Evolutionary conservation across 2,113 vertebrate genomes (phyloP).

Genomic region (Archocentrus centrarchus): DNA sequence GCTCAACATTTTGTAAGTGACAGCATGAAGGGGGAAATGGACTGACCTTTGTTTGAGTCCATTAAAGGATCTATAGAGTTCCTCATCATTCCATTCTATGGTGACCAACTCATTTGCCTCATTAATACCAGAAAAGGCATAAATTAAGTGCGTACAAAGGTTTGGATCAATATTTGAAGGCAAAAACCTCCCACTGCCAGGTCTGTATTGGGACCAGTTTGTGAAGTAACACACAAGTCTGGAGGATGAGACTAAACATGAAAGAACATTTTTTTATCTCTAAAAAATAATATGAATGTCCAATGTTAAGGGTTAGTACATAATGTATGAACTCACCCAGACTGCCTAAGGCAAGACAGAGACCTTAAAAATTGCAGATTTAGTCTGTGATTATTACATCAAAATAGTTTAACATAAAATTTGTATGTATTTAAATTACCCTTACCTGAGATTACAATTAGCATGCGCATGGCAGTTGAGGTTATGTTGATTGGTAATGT

Average conservation of each 20-base stretch:
- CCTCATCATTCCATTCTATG: conserved; percentile 84
- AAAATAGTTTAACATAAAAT: background rate
- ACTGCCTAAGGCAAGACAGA: conserved; percentile 44
- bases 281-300: background rate
- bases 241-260: conserved; percentile 71
- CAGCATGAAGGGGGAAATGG: background rate
- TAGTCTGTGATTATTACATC: background rate
- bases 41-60: conserved; percentile 82
- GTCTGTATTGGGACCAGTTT: conserved; percentile 88
- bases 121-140: conserved; percentile 85
- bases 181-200: conserved; percentile 74
- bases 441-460: conserved; percentile 62
- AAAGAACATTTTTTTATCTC: background rate
- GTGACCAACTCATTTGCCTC: conserved; percentile 81
- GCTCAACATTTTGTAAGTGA: background rate
- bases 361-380: conserved; percentile 50
- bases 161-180: conserved; percentile 81
- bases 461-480: conserved; percentile 39
- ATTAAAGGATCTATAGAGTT: conserved; percentile 83
- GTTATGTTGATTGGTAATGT: background rate
- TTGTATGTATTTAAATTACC: background rate
- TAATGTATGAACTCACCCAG: conserved; percentile 60
- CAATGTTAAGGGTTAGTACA: background rate
- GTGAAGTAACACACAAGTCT: conserved; percentile 88
- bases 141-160: conserved; percentile 86